A percentile compares a stretch with the other conserved stretches of the same genome.
Conservation (phyloP, 2,113 vertebrate genomes). For the Microcebus griseorufus region DNA sequence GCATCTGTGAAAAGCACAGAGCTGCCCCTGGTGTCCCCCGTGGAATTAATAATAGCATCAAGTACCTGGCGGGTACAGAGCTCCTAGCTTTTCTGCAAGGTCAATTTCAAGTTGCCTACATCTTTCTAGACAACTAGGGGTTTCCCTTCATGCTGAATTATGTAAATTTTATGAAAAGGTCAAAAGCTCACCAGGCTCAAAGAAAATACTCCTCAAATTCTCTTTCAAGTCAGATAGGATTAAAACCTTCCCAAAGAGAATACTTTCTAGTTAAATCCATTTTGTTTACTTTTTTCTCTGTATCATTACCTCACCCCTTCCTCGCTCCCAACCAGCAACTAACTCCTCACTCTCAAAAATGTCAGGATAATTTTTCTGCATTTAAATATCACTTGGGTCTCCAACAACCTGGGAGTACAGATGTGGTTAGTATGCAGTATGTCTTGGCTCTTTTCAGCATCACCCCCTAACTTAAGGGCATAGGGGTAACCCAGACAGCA, state of each 20-base stretch:
- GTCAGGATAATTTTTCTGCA: background rate
- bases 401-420: background rate
- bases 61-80: background rate
- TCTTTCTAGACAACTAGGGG: conserved; percentile 32
- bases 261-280: conserved; percentile 2
- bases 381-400: background rate
- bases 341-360: background rate
- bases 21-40: background rate
- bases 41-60: conserved; percentile 8
- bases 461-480: background rate
- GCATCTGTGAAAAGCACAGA: background rate
- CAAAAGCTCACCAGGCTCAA: conserved; percentile 52
- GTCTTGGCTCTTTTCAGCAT: background rate
- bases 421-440: background rate
- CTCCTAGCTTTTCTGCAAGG: background rate
- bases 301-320: background rate
- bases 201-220: conserved; percentile 23
- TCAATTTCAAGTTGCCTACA: conserved; percentile 30
- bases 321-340: background rate
- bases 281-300: background rate
- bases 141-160: conserved; percentile 61
- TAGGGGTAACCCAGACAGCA: background rate
- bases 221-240: conserved; percentile 64
- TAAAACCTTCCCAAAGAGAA: conserved; percentile 41
- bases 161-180: conserved; percentile 71